phyloP scores from a whole-genome alignment of 2,113 vertebrate species.

The Egretta garzetta region DNA sequence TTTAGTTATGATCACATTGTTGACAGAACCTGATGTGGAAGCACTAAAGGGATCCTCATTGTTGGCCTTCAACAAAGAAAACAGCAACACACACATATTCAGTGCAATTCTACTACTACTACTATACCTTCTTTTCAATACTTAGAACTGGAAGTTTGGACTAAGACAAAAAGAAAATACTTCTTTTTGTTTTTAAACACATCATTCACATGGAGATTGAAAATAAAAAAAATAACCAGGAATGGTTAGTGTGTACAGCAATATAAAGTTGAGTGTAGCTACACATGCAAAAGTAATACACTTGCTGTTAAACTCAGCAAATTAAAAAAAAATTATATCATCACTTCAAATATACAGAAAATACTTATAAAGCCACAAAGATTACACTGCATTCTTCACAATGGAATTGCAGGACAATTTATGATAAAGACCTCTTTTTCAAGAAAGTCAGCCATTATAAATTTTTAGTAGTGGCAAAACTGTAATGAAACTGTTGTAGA shows the following conservation, averaged over 20 bases:
- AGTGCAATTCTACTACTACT: background rate
- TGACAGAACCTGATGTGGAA: slow-evolving; percentile 44
- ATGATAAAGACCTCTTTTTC: background rate
- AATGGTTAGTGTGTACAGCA: background rate
- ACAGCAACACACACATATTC: background rate
- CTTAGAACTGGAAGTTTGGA: background rate
- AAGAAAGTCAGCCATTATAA: background rate
- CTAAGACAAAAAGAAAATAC: background rate
- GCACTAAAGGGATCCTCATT: slow-evolving; percentile 85
- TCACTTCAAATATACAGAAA: background rate
- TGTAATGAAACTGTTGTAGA: background rate
- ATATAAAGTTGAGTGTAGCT: background rate
- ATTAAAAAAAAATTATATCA: background rate
- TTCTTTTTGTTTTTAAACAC: background rate
- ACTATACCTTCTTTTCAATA: background rate
- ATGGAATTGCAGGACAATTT: background rate
- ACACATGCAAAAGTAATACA: background rate
- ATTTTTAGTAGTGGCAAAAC: background rate
- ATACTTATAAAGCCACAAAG: background rate
- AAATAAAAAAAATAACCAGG: background rate
- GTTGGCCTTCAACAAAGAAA: slow-evolving; percentile 77
- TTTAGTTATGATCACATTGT: slow-evolving; percentile 77
- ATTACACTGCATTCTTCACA: background rate
- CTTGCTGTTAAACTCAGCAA: background rate
- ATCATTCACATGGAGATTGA: background rate